A percentile compares a stretch with the other conserved stretches of the same genome.
These are phyloP conservation scores for Artemia sinica DNA, from an alignment of 2,888 invertebrate species.

Conservation along the genomic window DNA sequence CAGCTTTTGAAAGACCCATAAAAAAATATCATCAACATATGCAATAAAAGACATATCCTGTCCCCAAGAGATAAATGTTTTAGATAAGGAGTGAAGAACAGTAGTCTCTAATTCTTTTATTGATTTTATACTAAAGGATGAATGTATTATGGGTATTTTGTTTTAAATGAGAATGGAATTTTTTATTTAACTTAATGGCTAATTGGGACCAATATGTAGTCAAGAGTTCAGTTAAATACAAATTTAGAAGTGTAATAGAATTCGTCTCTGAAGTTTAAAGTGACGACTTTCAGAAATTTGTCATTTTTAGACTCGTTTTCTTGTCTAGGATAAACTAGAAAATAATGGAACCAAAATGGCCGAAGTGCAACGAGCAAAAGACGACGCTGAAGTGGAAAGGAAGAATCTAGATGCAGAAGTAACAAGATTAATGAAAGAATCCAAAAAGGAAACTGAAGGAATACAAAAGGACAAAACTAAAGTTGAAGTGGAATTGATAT, in stretches of 20 bases:
- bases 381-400: constrained; percentile 43
- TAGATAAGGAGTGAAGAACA: too few species aligned
- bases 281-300: neutral
- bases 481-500: constrained; percentile 48
- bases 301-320: constrained; percentile 17
- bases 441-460: constrained; percentile 48
- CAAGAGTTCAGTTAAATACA: neutral
- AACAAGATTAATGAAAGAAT: constrained; percentile 40
- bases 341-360: constrained; percentile 52
- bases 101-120: too few species aligned
- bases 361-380: constrained; percentile 32
- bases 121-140: too few species aligned
- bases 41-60: too few species aligned
- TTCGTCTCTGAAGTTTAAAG: neutral
- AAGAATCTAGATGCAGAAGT: constrained; percentile 37
- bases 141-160: too few species aligned
- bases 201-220: too few species aligned
- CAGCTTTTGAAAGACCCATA: too few species aligned
- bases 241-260: neutral
- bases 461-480: constrained; percentile 52
- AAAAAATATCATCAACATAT: too few species aligned
- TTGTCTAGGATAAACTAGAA: constrained; percentile 31
- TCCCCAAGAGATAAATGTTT: too few species aligned
- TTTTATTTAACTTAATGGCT: too few species aligned
- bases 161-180: too few species aligned